Evolutionary conservation across 2,797 vertebrate genomes (phyloP), one percentile per base, ranked within the genome.

Genomic region (Rhyacichthys aspro): DNA sequence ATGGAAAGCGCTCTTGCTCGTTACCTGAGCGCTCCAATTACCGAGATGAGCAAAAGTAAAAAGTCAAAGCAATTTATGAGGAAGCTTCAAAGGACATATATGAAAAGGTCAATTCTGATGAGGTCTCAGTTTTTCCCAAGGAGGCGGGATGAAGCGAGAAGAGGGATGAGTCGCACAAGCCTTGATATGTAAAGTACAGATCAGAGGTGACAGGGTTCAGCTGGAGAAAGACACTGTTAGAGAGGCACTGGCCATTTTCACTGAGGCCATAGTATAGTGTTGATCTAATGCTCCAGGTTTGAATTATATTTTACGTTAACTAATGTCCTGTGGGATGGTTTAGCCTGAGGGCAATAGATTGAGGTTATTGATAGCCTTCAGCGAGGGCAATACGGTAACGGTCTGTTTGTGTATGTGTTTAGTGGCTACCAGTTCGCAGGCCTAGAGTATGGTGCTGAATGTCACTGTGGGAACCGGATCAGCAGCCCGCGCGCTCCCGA

Each of bases 381-480:
- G 50, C 12, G 11, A n/a, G 37, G 11, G 18, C 5, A 4, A 23
- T 11, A 11, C 50, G 19, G 36, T 53, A 39, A 53, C 33, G 48
- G 67, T 68, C 47, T 54, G 55, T 63, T 65, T 55, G 59, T 61
- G 56, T 66, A 47, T 65, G 63, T 70, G 73, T 55, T 46, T 0
- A 99, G 97, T 74, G 94, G 96, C 18, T 98, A 97, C 72, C 79
- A 86, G 76, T 98, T 94, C 0, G 96, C 97, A 0, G 97, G 97
- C 2, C 86, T 99, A 88, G 96, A 96, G 1, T 95, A 92, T 0
- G 97, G 97, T 16, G 93, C 95, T 0, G 97, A 99, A 87, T 99
- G 97, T 86, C 97, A 96, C 91, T 99, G 97, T 0, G 97, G 97
- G 67, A 99, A 98, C 88, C 86, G 82, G 37, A 92, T 98, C 41